Percentiles rank a stretch among this genome's conserved stretches.
phyloP scores from a whole-genome alignment of 2,113 vertebrate genomes.

The Mastomys coucha region DNA sequence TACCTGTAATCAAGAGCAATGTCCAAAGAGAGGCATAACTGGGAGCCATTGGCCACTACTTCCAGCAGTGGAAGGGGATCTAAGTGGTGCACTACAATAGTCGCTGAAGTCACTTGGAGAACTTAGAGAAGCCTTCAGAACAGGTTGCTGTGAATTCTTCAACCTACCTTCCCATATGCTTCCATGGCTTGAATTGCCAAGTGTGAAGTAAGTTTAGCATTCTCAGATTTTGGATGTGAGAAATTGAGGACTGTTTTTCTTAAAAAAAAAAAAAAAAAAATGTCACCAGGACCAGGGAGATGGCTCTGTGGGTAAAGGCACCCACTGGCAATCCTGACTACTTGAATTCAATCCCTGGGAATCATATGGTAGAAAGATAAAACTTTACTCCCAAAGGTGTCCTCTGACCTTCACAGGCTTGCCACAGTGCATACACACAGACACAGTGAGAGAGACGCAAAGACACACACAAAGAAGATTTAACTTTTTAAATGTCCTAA shows the following conservation, averaged over 20 bases:
- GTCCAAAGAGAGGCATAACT: background rate
- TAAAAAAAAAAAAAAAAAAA: background rate
- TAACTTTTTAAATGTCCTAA: background rate
- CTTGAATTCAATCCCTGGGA: background rate
- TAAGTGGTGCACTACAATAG: background rate
- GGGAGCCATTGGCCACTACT: background rate
- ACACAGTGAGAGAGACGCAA: background rate
- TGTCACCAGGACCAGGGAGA: background rate
- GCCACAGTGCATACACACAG: background rate
- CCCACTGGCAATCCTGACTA: too few species aligned
- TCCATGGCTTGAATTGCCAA: slow-evolving; percentile 1
- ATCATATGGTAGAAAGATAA: background rate
- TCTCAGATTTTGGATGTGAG: background rate
- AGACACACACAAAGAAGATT: background rate
- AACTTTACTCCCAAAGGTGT: background rate
- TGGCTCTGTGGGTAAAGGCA: background rate
- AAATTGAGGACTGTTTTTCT: background rate
- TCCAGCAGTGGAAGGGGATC: background rate
- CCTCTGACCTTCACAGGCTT: background rate
- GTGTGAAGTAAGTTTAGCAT: slow-evolving; percentile 24
- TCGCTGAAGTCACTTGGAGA: background rate
- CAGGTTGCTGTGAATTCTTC: slow-evolving; percentile 37
- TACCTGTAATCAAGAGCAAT: slow-evolving; percentile 10
- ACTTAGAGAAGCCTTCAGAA: slow-evolving; percentile 38
- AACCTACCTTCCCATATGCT: slow-evolving; percentile 8